These are phyloP conservation scores for Pachypanchax playfairii DNA, from an alignment of 2,113 vertebrate genomes.

Conservation along the genomic window DNA sequence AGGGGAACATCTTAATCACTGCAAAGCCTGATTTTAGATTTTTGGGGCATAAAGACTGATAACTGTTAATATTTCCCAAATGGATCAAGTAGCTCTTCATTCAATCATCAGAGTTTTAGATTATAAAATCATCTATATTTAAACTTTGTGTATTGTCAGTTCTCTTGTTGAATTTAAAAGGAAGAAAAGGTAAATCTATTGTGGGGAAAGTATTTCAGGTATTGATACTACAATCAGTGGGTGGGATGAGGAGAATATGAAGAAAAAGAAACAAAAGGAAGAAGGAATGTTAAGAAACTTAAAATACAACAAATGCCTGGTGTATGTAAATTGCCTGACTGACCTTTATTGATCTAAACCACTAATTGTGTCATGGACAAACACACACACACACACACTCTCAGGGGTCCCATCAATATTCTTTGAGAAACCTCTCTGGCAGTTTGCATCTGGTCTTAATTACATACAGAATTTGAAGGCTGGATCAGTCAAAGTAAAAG, in stretches of 20 bases:
- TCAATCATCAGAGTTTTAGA: background rate
- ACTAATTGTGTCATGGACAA: conserved; percentile 37
- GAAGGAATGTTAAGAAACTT: background rate
- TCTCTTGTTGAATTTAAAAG: background rate
- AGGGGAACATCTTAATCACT: too few species aligned
- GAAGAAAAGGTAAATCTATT: conserved; percentile 6
- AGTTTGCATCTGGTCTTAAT: conserved; percentile 66
- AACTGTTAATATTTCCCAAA: background rate
- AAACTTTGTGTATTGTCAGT: background rate
- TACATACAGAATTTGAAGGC: conserved; percentile 31
- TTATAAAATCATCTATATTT: background rate
- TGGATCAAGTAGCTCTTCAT: background rate
- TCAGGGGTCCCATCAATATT: conserved; percentile 51
- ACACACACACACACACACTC: conserved; percentile 27
- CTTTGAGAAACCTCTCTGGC: conserved; percentile 46
- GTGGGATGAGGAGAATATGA: background rate
- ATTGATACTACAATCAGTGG: background rate
- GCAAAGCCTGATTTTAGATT: too few species aligned
- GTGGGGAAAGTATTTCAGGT: background rate
- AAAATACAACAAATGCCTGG: conserved; percentile 5
- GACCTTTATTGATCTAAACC: conserved; percentile 44
- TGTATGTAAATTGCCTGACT: conserved; percentile 27
- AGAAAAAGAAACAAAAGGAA: background rate
- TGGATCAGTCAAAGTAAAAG: conserved; percentile 33
- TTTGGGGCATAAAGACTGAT: too few species aligned